Conservation (phyloP, 2,888 invertebrate species). For the Silvanus unidentatus region DNA sequence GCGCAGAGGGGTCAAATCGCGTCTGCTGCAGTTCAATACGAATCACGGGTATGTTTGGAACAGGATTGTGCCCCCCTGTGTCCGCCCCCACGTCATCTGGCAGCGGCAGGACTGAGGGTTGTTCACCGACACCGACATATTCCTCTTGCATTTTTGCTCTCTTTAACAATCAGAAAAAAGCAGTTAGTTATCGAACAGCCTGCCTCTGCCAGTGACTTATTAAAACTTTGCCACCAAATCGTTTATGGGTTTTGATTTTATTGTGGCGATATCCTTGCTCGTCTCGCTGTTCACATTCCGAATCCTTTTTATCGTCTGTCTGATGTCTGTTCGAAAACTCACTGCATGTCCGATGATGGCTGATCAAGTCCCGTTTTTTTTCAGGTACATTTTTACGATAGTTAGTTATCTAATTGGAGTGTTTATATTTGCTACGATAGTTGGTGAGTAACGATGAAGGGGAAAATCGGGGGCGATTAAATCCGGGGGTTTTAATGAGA, state of each 20-base stretch:
- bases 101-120: slow-evolving; percentile 45
- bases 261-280: no score
- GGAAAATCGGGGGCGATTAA: not conserved
- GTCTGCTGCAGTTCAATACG: slow-evolving; percentile 84
- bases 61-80: slow-evolving; percentile 16
- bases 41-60: slow-evolving; percentile 63
- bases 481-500: no score
- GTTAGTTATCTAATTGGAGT: slow-evolving; percentile 95
- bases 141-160: slow-evolving; percentile 10
- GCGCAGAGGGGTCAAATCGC: slow-evolving; percentile 83
- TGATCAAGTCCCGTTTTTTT: slow-evolving; percentile 33
- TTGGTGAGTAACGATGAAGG: slow-evolving; percentile 56
- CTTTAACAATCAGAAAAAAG: slow-evolving; percentile 12
- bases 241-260: no score
- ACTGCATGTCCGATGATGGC: slow-evolving; percentile 19
- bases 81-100: slow-evolving; percentile 24
- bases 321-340: slow-evolving; percentile 43
- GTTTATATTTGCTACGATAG: slow-evolving; percentile 96
- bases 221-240: not conserved
- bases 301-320: slow-evolving; percentile 12
- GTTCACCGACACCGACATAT: slow-evolving; percentile 25
- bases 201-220: slow-evolving; percentile 29
- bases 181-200: slow-evolving; percentile 61
- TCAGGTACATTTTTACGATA: slow-evolving; percentile 93
- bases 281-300: no score